A percentile compares a stretch with the other conserved stretches of the same genome.
These are phyloP conservation scores for Caenorhabditis sp. DNA, from an alignment of 2,888 invertebrate genomes.

Conservation along the genomic window DNA sequence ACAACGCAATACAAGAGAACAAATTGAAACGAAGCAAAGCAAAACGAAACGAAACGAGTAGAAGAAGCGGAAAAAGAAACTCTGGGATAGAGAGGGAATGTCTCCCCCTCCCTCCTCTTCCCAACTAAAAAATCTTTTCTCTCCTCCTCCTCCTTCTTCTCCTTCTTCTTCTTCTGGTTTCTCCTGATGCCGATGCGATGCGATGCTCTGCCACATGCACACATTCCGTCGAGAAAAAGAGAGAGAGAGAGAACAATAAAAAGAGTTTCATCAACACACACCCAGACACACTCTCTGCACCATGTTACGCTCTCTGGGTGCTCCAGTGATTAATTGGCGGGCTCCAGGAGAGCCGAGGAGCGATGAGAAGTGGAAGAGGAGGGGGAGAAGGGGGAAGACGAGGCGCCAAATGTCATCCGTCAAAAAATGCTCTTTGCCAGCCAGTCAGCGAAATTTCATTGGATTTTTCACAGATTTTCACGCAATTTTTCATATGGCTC, in stretches of 20 bases:
- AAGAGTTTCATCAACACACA: slow-evolving; percentile 61
- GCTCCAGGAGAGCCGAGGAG: slow-evolving; percentile 38
- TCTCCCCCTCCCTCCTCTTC: too few relatives aligned
- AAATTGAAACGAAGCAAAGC: too few relatives aligned
- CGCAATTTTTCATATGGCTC: slow-evolving; percentile 51
- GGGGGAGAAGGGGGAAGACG: slow-evolving; percentile 34
- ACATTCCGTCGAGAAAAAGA: too few relatives aligned
- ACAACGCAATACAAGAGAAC: too few relatives aligned
- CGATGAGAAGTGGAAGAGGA: slow-evolving; percentile 17
- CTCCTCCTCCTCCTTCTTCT: neutral
- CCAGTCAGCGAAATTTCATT: too few relatives aligned
- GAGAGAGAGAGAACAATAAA: slow-evolving; percentile 59
- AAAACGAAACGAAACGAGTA: too few relatives aligned
- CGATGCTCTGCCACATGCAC: too few relatives aligned
- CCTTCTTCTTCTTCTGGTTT: too few relatives aligned
- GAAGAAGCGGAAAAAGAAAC: neutral
- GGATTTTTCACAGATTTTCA: slow-evolving; percentile 19
- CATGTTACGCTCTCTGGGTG: slow-evolving; percentile 41
- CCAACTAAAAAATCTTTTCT: slow-evolving; percentile 7
- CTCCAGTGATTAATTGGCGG: slow-evolving; percentile 63
- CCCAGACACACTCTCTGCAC: slow-evolving; percentile 42
- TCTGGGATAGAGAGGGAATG: neutral
- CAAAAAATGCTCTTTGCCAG: slow-evolving; percentile 36
- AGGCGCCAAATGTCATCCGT: slow-evolving; percentile 60
- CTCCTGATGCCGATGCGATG: too few relatives aligned